Base-by-base conservation (phyloP, 2,113 vertebrate genomes). In the Rhinoderma darwinii region DNA sequence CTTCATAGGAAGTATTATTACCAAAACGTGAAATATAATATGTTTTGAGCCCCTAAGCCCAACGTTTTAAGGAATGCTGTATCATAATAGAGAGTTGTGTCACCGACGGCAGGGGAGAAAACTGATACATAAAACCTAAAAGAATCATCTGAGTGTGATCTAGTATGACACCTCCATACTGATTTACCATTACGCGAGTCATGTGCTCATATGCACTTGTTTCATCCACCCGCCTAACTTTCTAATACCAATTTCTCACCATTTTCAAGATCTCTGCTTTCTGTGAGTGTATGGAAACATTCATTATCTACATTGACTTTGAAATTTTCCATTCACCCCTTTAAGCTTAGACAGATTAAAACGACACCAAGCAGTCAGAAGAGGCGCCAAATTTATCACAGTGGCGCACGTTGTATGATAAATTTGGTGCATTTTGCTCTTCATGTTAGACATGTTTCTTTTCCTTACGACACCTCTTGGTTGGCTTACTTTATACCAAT, bases 1-100 rank as follows among this genome's bases (percentile, higher is more conserved):
- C 30, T 80, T 56, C 35, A 61, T 41, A 56, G 51, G 51, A 37
- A 59, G 77, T 27, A 41, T 32, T 59, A 80, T 80, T 80, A 61
- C 77, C 32, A 59, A 80, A 59, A 80, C n/a, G 20, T 56, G 51
- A 80, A 61, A 54, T 80, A 80, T 59, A 80, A 80, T 59, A 80
- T 59, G 61, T 39, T 61, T 56, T 51, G 54, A 80, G 54, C 54
- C 51, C 77, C 61, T 80, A 59, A 80, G 54, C 20, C 77, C 51
- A 30, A 47, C 7, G 43, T 44, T 47, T 27, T 76, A 76, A 44
- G n/a, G 43, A 30, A 76, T 17, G 43, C 73, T 76, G 12, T 27
- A 76, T 44, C 25, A 76, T 47, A 76, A 76, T 17, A 44, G 41
- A 47, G 43, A 4, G n/a, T 50, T 39, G 73, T 72, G 41, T 76